Percentiles rank a stretch among this genome's conserved stretches.
Conservation (phyloP, 1,140 invertebrate genomes). For the Cydia amplana region DNA sequence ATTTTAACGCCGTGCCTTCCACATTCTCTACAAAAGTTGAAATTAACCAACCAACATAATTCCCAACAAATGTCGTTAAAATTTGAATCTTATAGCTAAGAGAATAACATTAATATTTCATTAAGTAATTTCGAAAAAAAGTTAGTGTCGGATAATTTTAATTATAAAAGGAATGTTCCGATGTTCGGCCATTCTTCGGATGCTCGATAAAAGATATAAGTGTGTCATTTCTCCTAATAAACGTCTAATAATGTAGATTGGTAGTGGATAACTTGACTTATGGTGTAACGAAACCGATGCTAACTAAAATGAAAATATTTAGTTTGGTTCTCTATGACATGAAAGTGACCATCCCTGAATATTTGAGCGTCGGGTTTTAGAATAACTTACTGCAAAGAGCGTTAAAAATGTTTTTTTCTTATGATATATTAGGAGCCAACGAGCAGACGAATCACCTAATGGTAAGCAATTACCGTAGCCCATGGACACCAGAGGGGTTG, state of each 20-base stretch:
- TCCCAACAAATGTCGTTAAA: background rate
- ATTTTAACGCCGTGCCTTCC: slow-evolving; percentile 14
- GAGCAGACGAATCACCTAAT: too few species aligned
- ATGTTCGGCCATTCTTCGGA: background rate
- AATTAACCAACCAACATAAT: background rate
- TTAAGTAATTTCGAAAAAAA: too few species aligned
- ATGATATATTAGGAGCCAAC: too few species aligned
- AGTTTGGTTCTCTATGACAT: background rate
- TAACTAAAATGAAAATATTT: slow-evolving; percentile 4
- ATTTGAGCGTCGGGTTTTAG: too few species aligned
- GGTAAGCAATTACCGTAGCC: too few species aligned
- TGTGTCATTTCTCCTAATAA: slow-evolving; percentile 21
- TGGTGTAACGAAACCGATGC: background rate
- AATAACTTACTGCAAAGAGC: too few species aligned
- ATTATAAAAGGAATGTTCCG: background rate
- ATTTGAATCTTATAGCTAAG: background rate
- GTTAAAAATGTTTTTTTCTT: too few species aligned
- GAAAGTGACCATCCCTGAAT: background rate
- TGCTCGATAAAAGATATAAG: background rate
- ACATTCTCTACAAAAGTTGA: background rate
- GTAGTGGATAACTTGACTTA: background rate
- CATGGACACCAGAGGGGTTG: too few species aligned
- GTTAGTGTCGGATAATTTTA: background rate
- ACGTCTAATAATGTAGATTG: slow-evolving; percentile 11
- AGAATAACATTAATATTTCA: too few species aligned